Evolutionary conservation across 2,888 invertebrate species (phyloP), one percentile per base, ranked within the genome.

Genomic region (Orthonevra nobilis): DNA sequence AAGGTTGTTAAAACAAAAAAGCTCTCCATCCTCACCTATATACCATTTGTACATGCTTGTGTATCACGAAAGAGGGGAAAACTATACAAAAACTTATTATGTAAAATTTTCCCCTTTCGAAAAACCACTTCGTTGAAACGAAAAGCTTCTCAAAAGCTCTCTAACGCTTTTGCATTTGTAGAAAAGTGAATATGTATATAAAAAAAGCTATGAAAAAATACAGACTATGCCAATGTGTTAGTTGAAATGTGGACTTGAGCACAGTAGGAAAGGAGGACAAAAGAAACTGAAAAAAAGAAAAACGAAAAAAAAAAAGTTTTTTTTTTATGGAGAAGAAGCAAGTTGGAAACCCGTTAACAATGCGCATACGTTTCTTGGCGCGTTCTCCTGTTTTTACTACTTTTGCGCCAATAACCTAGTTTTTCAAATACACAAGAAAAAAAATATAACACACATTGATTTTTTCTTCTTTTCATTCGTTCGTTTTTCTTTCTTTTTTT

Each of bases 401-500:
- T 77, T 82, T 82, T 75, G 75, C 82, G 81, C 77, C 81, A 82
- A 81, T 82, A 82, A 77, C 81, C 81, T 82, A 81, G 81, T 69
- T 81, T 75, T 73, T 64, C 46, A 64, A 42, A 63, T 38, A 77
- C 46, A 26, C 44, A 54, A 56, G 61, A 61, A 63, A 28, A 50
- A 63, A 68, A 63, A 63, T 34, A 52, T n/a, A n/a, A 48, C 10
- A 34, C 34, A 14, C 14, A 23, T 70, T 56, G 63, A 26, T 30
- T 26, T 48, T 34, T 66, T 46, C 2, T 61, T 28, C 42, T 12
- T 79, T 81, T 81, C 60, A 50, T 74, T 79, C 69, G 74, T 73
- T 61, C 23, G 23, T 23, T 23, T 23, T 23, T 23, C 5, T 23
- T 23, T 23, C 23, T 3, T 34, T 46, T 7, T 14, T 46, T 50